Evolutionary conservation across 2,113 vertebrate species (phyloP).

Genomic region (Genyomyrus donnyi): DNA sequence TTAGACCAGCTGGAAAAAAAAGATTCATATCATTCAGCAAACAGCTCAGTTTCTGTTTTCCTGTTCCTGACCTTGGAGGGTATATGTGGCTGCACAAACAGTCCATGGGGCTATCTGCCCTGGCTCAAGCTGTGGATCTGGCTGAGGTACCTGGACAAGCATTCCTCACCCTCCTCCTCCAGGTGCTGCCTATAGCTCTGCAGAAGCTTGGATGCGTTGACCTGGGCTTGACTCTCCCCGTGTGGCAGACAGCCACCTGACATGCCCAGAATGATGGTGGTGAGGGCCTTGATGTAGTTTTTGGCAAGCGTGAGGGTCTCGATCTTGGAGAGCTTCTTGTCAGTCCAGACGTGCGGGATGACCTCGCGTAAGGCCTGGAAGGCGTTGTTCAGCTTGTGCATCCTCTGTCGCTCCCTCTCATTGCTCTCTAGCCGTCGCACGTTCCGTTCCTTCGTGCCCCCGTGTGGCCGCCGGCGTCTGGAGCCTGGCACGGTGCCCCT

Average conservation of each 20-base stretch:
- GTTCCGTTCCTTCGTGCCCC: conserved; percentile 69
- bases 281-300: conserved; percentile 95
- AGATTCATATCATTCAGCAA: not conserved
- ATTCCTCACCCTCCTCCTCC: conserved; percentile 62
- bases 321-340: conserved; percentile 96
- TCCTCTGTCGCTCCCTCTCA: conserved; percentile 86
- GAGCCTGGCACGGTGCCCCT: conserved; percentile 12
- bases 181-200: conserved; percentile 78
- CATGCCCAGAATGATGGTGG: conserved; percentile 86
- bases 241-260: conserved; percentile 68
- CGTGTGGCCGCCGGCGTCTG: conserved; percentile 43
- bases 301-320: conserved; percentile 95
- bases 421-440: conserved; percentile 88
- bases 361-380: conserved; percentile 90
- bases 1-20: not conserved
- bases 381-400: conserved; percentile 98
- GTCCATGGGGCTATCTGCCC: conserved; percentile 52
- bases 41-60: not conserved
- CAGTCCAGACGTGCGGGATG: conserved; percentile 85
- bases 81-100: not conserved
- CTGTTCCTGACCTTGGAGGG: not conserved
- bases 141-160: conserved; percentile 70
- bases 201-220: conserved; percentile 62
- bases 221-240: conserved; percentile 48
- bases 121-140: conserved; percentile 70